Conservation (phyloP, 2,113 vertebrate species). For the Pteropus alecto region DNA sequence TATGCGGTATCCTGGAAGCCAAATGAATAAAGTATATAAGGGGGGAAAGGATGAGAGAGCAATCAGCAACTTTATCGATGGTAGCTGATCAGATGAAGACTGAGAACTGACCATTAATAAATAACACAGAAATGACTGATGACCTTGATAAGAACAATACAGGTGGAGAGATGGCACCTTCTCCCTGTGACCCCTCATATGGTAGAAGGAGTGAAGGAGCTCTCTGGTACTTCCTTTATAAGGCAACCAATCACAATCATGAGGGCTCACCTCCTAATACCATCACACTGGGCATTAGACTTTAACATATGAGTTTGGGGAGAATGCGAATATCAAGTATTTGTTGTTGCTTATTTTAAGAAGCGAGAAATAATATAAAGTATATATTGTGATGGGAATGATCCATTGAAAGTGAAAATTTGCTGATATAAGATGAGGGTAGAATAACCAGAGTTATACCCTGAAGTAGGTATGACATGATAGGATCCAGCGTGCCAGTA, state of each 20-base stretch:
- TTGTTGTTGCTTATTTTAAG: background rate
- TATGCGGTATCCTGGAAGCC: background rate
- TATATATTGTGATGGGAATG: conserved; percentile 7
- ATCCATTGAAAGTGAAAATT: background rate
- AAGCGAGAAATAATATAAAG: background rate
- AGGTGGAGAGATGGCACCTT: background rate
- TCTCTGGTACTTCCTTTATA: background rate
- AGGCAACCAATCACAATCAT: background rate
- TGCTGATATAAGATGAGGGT: background rate
- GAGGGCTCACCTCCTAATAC: background rate
- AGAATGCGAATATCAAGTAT: background rate
- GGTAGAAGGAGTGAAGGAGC: background rate
- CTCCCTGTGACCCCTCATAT: background rate
- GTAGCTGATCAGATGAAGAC: background rate
- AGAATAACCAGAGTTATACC: background rate
- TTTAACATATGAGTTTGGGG: background rate
- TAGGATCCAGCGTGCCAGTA: background rate
- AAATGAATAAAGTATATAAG: background rate
- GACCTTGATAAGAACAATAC: background rate
- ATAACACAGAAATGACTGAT: background rate
- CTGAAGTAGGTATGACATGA: background rate
- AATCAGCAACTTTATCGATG: background rate
- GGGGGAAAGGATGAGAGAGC: background rate
- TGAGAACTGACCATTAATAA: background rate
- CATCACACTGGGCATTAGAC: background rate